A percentile compares a stretch with the other conserved stretches of the same genome.
Evolutionary conservation across 2,888 invertebrate species (phyloP).

Genomic region (Tortrix viridana): DNA sequence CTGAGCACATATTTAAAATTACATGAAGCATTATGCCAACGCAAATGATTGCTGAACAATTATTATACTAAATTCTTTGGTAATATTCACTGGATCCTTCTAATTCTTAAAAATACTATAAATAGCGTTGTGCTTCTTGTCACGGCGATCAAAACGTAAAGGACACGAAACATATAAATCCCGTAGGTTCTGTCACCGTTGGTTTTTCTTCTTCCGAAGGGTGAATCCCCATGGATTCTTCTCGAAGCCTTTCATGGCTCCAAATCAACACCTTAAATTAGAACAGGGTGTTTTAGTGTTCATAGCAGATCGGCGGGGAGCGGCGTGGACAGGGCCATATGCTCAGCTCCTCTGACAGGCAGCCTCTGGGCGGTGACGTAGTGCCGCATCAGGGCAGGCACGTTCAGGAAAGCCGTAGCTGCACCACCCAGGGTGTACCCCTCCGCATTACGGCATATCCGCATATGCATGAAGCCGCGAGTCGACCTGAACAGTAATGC

Average conservation of each 20-base stretch:
- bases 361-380: constrained; percentile 95
- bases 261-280: constrained; percentile 41
- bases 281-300: constrained; percentile 48
- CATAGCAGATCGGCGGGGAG: constrained; percentile 92
- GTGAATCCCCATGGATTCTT: constrained; percentile 25
- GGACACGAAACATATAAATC: constrained; percentile 48
- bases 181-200: constrained; percentile 39
- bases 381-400: constrained; percentile 97
- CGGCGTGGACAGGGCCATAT: constrained; percentile 97
- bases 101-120: constrained; percentile 64
- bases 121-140: constrained; percentile 57
- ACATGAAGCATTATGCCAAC: constrained; percentile 54
- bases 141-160: constrained; percentile 52
- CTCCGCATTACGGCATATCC: constrained; percentile 92
- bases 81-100: constrained; percentile 71
- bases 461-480: constrained; percentile 98
- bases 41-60: constrained; percentile 52
- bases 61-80: constrained; percentile 71
- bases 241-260: constrained; percentile 31
- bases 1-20: constrained; percentile 55
- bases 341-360: constrained; percentile 97
- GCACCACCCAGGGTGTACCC: constrained; percentile 96
- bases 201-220: constrained; percentile 29
- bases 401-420: constrained; percentile 95
- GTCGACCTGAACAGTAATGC: constrained; percentile 88